These are phyloP conservation scores for Oegoconia quadripuncta DNA, from an alignment of 2,888 invertebrate genomes.

Conservation along the genomic window DNA sequence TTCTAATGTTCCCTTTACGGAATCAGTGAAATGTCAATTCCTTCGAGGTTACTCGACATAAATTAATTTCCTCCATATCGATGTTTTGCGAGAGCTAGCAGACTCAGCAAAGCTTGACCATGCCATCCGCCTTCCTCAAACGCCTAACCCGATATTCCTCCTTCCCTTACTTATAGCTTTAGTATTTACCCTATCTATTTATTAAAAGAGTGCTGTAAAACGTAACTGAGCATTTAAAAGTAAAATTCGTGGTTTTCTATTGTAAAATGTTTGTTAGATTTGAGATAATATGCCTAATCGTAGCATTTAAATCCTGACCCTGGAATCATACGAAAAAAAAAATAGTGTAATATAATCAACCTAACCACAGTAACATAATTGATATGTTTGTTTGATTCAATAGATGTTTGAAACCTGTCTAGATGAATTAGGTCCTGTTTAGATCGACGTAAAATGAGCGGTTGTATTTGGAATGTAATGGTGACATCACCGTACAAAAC, in stretches of 20 bases:
- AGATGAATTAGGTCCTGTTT: constrained; percentile 66
- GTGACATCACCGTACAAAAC: constrained; percentile 33
- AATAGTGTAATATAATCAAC: constrained; percentile 41
- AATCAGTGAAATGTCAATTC: not conserved
- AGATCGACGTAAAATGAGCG: constrained; percentile 48
- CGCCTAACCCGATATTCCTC: constrained; percentile 54
- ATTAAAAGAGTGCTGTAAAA: constrained; percentile 59
- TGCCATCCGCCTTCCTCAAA: constrained; percentile 28
- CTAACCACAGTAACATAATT: constrained; percentile 42
- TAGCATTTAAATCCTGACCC: constrained; percentile 51
- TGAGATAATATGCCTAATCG: constrained; percentile 47
- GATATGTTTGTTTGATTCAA: constrained; percentile 51
- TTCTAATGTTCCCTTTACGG: not conserved
- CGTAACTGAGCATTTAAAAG: constrained; percentile 48
- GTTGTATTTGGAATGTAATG: constrained; percentile 33
- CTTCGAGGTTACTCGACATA: constrained; percentile 5
- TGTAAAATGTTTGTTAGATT: constrained; percentile 57
- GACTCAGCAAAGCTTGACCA: constrained; percentile 13
- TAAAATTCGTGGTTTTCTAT: constrained; percentile 47
- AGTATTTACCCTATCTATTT: constrained; percentile 59
- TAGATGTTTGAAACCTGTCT: constrained; percentile 56
- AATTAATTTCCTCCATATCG: constrained; percentile 6
- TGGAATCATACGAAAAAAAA: constrained; percentile 32
- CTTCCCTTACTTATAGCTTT: constrained; percentile 75
- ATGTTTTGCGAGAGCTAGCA: constrained; percentile 8